phyloP scores from a whole-genome alignment of 2,113 vertebrate species.

The Recurvirostra avosetta region DNA sequence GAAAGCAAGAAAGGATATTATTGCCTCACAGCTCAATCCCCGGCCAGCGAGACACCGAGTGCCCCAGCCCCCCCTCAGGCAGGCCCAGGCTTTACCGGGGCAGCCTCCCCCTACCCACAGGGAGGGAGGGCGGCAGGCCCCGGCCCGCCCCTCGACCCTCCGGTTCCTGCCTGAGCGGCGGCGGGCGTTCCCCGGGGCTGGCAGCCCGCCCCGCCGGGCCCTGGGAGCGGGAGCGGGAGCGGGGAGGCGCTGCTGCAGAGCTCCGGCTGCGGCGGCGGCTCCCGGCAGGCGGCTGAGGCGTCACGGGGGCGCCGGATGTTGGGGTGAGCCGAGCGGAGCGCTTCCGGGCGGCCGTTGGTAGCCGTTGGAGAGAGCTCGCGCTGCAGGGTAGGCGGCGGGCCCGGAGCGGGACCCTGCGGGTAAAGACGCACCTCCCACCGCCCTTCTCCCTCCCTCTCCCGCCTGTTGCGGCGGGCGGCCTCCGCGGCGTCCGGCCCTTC shows the following conservation, averaged over 20 bases:
- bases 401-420: background rate
- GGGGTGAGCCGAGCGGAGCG: background rate
- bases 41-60: background rate
- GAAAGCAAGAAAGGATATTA: background rate
- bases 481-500: too few species aligned
- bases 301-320: background rate
- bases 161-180: background rate
- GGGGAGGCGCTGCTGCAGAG: accelerated
- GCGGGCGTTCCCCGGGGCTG: too few species aligned
- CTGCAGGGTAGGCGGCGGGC: background rate
- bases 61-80: background rate
- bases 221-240: accelerated
- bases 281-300: background rate
- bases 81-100: background rate
- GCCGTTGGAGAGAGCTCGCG: background rate
- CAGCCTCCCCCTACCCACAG: background rate
- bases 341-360: background rate
- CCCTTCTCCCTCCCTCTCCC: accelerated
- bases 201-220: background rate
- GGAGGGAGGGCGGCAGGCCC: background rate
- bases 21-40: background rate
- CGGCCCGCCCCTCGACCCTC: background rate
- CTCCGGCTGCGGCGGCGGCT: background rate
- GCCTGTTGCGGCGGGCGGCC: background rate
- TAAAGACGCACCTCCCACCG: too few species aligned